Evolutionary conservation across 2,113 vertebrate genomes (phyloP).

Genomic region (Equus quagga): DNA sequence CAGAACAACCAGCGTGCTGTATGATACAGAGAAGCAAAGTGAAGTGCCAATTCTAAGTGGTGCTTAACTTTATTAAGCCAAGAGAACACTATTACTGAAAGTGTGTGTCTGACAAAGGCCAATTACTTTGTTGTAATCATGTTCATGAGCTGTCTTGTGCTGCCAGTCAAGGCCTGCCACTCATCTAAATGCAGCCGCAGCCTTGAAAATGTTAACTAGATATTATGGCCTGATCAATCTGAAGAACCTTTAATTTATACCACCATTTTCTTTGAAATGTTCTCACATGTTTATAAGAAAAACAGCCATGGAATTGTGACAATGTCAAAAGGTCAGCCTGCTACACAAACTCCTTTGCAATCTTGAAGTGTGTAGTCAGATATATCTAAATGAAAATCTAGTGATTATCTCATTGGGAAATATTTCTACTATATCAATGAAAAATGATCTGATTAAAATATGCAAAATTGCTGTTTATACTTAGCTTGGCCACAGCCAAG

Average conservation of each 20-base stretch:
- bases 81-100: slow-evolving; percentile 84
- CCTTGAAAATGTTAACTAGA: slow-evolving; percentile 88
- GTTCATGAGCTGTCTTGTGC: slow-evolving; percentile 84
- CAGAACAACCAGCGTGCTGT: slow-evolving; percentile 81
- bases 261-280: slow-evolving; percentile 82
- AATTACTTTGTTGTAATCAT: slow-evolving; percentile 87
- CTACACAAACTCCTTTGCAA: slow-evolving; percentile 77
- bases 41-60: slow-evolving; percentile 84
- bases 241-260: slow-evolving; percentile 85
- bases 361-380: slow-evolving; percentile 65
- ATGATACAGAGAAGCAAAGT: slow-evolving; percentile 85
- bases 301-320: slow-evolving; percentile 77
- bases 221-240: slow-evolving; percentile 82
- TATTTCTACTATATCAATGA: slow-evolving; percentile 76
- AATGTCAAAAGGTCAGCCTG: slow-evolving; percentile 79
- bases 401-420: slow-evolving; percentile 64
- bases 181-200: slow-evolving; percentile 85
- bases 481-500: neutral
- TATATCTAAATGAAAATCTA: slow-evolving; percentile 70
- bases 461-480: neutral
- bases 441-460: slow-evolving; percentile 59
- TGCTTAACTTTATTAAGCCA: slow-evolving; percentile 88
- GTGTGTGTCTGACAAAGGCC: slow-evolving; percentile 85
- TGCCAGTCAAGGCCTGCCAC: slow-evolving; percentile 84
- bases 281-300: slow-evolving; percentile 80